Base-by-base conservation (phyloP, 2,113 vertebrate genomes). In the Nibea albiflora region DNA sequence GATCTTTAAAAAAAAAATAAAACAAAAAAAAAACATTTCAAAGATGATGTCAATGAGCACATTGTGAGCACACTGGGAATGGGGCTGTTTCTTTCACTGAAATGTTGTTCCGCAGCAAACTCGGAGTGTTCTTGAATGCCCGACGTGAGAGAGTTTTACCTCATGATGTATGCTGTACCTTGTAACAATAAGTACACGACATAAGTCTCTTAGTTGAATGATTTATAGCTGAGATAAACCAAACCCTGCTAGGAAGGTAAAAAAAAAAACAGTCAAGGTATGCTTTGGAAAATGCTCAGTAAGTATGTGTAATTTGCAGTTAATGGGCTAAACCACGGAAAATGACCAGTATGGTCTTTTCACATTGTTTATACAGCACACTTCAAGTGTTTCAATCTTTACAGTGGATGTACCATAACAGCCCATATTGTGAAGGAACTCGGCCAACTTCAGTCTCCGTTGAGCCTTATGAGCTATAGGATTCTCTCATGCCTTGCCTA, bases 401-500 rank as follows among this genome's bases (percentile, higher is more conserved):
- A 35, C 22, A 44, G 54, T 63, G n/a, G 2, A 46, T 71, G 58
- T 62, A 39, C 20, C 28, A 15, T 42, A 63, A 3, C n/a, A 73
- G 50, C 44, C 28, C 24, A 35, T 31, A 65, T 5, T 17, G 60
- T 63, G 50, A 80, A 52, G 56, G 58, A 73, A 69, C 20, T 70
- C 19, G 0, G 52, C 70, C 53, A 47, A 11, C 0, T 4, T 57
- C 11, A 28, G 39, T 66, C 64, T 69, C 66, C 28, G 35, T 39
- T 39, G 35, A 39, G 35, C 35, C 35, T 9, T 9, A 39, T 39
- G 35, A 39, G 56, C 57, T 8, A 11, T 35, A 4, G 53, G 44
- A 50, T 22, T 39, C 50, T 15, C 4, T 53, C 46, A 20, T 26
- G 56, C 53, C 16, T 78, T 20, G 17, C 19, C 64, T 90, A 88